phyloP scores from a whole-genome alignment of 1,140 invertebrate genomes.

The Philaenus spumarius region DNA sequence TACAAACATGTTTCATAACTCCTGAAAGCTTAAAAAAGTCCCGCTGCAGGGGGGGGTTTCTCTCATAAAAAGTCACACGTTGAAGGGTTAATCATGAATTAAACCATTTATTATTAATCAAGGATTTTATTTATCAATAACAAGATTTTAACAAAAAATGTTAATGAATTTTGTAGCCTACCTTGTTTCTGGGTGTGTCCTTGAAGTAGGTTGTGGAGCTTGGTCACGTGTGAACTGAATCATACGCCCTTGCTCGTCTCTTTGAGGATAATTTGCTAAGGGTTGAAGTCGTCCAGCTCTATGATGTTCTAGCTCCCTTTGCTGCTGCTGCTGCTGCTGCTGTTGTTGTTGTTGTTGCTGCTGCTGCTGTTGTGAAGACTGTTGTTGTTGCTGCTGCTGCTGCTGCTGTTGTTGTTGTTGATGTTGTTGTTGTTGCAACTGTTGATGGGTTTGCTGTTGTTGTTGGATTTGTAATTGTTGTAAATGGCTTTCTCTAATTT shows the following conservation, averaged over 20 bases:
- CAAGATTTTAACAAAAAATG: no score
- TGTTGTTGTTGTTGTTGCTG: conserved; percentile 38
- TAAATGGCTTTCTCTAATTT: conserved; percentile 32
- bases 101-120: no score
- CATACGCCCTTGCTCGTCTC: conserved; percentile 1
- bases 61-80: no score
- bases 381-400: conserved; percentile 39
- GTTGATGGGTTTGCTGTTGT: conserved; percentile 34
- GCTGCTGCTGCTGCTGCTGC: conserved; percentile 37
- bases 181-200: conserved; percentile 1
- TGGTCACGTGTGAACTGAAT: conserved; percentile 1
- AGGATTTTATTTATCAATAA: no score
- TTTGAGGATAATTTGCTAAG: background rate
- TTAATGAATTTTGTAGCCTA: no score
- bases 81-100: no score
- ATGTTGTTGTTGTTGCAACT: conserved; percentile 39
- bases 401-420: conserved; percentile 37
- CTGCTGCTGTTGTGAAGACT: conserved; percentile 39
- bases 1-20: no score
- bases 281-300: background rate
- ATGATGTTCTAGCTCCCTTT: conserved; percentile 13
- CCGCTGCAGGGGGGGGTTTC: no score
- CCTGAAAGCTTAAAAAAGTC: no score
- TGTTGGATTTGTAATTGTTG: conserved; percentile 30
- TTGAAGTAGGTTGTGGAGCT: background rate